A percentile compares a stretch with the other conserved stretches of the same genome.
Evolutionary conservation across 2,888 invertebrate species (phyloP).

Genomic region (Tridacna gigas): DNA sequence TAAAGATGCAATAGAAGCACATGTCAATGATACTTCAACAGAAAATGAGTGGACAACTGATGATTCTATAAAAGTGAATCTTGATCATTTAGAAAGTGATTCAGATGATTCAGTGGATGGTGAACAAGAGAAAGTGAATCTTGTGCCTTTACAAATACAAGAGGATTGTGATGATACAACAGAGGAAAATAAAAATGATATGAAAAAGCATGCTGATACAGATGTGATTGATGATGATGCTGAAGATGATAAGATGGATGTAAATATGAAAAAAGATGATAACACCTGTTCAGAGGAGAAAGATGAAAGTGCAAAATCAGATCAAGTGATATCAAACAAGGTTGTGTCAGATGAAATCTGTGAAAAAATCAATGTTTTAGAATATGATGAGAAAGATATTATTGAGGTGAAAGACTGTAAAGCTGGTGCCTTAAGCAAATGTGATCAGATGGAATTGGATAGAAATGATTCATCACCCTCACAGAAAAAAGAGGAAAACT

Average conservation of each 20-base stretch:
- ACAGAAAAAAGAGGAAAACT: no score
- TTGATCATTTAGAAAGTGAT: background rate
- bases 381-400: background rate
- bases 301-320: background rate
- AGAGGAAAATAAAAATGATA: background rate
- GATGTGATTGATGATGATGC: background rate
- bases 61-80: background rate
- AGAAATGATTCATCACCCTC: no score
- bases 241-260: background rate
- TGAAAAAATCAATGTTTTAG: background rate
- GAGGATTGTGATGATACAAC: constrained; percentile 17
- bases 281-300: background rate
- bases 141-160: constrained; percentile 17
- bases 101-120: constrained; percentile 10
- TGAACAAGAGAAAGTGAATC: background rate
- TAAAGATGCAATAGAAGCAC: background rate
- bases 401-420: no score
- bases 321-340: background rate
- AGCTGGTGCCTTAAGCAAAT: no score
- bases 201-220: background rate
- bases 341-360: background rate
- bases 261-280: background rate
- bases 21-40: background rate
- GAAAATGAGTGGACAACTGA: background rate
- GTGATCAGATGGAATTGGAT: no score